phyloP scores from a whole-genome alignment of 2,888 invertebrate species.

The Melieria omissa region DNA sequence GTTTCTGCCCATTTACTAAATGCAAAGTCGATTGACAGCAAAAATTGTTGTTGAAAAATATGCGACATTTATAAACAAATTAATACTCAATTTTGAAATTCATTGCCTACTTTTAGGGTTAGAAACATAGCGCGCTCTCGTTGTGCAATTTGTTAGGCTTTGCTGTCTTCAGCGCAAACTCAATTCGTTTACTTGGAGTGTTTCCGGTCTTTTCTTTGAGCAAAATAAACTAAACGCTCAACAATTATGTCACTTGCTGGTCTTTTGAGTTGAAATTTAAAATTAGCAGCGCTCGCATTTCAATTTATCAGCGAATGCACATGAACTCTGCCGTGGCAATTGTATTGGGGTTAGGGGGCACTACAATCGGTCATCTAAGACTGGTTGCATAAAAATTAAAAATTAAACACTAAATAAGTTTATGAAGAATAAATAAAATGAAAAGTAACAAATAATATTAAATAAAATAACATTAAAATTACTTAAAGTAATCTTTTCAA shows the following conservation, averaged over 20 bases:
- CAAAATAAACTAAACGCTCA: too few relatives aligned
- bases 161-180: too few relatives aligned
- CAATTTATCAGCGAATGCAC: conserved; percentile 24
- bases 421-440: too few relatives aligned
- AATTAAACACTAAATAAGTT: too few relatives aligned
- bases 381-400: neutral
- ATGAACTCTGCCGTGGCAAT: conserved; percentile 26
- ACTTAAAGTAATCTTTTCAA: too few relatives aligned
- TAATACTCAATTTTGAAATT: neutral
- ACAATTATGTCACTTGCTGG: too few relatives aligned
- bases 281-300: conserved; percentile 6
- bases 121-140: conserved; percentile 10
- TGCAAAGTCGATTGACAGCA: neutral
- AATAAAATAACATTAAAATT: too few relatives aligned
- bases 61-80: too few relatives aligned
- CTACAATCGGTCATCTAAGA: neutral
- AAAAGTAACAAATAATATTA: too few relatives aligned
- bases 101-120: conserved; percentile 16
- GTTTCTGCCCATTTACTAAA: conserved; percentile 2
- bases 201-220: too few relatives aligned
- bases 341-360: neutral
- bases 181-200: too few relatives aligned
- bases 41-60: neutral
- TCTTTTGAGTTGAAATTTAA: too few relatives aligned
- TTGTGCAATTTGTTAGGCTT: neutral